Percentiles rank a stretch among this genome's conserved stretches.
These are phyloP conservation scores for Cardinalis cardinalis DNA, from an alignment of 2,113 vertebrate genomes.

Conservation along the genomic window DNA sequence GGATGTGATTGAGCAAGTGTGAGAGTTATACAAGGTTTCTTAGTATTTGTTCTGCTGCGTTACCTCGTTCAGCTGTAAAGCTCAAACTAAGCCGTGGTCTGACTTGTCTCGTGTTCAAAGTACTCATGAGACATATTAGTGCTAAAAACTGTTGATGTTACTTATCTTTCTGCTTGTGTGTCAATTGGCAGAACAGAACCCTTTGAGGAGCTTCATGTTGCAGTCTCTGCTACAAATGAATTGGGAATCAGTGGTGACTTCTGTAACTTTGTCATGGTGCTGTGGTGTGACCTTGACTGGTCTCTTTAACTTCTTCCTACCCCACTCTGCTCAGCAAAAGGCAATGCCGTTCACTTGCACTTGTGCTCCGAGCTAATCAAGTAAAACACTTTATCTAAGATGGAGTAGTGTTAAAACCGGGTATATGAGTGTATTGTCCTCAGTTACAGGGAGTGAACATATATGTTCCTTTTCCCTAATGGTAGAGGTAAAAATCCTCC, in stretches of 20 bases:
- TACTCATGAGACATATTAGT: background rate
- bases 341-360: background rate
- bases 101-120: background rate
- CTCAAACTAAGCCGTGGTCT: background rate
- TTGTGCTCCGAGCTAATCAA: background rate
- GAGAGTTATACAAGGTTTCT: background rate
- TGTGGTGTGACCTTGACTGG: conserved; percentile 20
- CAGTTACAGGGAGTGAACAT: background rate
- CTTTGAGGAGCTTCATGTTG: background rate
- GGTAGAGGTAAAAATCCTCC: background rate
- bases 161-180: background rate
- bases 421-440: background rate
- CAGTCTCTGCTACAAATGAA: background rate
- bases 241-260: background rate
- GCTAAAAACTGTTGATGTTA: background rate
- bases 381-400: background rate
- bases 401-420: background rate
- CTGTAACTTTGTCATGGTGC: conserved; percentile 13
- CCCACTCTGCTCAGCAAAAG: background rate
- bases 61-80: background rate
- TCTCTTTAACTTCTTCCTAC: background rate
- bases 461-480: background rate
- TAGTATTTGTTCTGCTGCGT: background rate
- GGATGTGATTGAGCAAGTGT: background rate
- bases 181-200: background rate